Evolutionary conservation across 2,113 vertebrate genomes (phyloP).

Genomic region (Tetrao urogallus): DNA sequence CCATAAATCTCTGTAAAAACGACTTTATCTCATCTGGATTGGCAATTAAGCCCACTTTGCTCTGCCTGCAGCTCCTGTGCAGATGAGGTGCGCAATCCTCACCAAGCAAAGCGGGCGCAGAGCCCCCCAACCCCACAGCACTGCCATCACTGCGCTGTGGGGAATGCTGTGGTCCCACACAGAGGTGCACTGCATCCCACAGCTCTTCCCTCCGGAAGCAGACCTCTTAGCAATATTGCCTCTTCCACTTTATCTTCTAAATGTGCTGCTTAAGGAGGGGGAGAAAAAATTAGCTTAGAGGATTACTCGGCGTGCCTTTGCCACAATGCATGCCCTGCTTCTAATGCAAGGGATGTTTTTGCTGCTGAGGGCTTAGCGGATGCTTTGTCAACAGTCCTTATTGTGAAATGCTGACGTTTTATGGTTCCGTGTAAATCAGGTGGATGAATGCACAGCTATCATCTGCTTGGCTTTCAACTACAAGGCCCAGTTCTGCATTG

Average conservation of each 20-base stretch:
- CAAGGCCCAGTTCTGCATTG: not conserved
- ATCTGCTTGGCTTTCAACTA: not conserved
- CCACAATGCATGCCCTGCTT: not conserved
- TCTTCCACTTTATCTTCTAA: not conserved
- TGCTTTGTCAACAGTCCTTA: not conserved
- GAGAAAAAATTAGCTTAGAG: not conserved
- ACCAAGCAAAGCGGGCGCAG: not conserved
- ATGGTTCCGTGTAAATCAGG: not conserved
- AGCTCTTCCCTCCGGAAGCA: not conserved
- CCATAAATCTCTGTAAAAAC: constrained; percentile 25
- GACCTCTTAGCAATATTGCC: not conserved
- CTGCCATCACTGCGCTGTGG: not conserved
- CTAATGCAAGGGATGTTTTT: not conserved
- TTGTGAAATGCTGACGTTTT: not conserved
- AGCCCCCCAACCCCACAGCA: not conserved
- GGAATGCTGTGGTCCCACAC: not conserved
- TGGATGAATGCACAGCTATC: not conserved
- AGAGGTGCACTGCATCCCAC: not conserved
- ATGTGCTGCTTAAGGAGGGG: not conserved
- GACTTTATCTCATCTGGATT: constrained; percentile 24
- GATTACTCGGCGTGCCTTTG: not conserved
- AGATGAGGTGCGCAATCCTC: not conserved
- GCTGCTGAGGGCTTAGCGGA: not conserved
- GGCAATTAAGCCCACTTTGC: not conserved
- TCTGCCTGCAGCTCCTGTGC: not conserved